Base-by-base conservation (phyloP, 2,113 vertebrate genomes). In the Phalacrocorax carbo region DNA sequence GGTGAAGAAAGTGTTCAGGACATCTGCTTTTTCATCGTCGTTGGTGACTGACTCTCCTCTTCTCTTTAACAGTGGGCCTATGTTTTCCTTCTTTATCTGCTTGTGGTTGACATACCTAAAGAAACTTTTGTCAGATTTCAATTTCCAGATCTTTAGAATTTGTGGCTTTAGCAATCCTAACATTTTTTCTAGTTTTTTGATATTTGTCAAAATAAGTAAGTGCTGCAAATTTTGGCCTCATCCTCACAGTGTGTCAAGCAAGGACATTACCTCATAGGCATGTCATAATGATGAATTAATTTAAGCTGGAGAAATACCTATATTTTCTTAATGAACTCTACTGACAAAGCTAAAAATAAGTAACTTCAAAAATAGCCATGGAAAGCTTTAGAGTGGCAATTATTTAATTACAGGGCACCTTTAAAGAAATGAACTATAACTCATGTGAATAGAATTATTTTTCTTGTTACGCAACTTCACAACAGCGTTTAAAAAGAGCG, bases 291-390 rank as follows among this genome's bases (percentile, higher is more conserved):
- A 93, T 79, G 54, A 91, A 89, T 68, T 92, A 83, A 94, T 92
- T 94, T 89, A 93, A 86, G 36, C 17, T 68, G 32, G 9, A 30
- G 27, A 84, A 75, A 76, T 34, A 36, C 8, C 86, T 15, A 23
- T 82, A 36, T 92, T 88, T 78, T 93, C 69, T 8, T 96, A 86
- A 96, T 81, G n/a, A 94, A 51, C 48, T 92, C 32, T 52, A 17
- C 16, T 88, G 76, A 11, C 42, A 90, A 88, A 92, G 60, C 36
- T 93, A 92, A 94, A 96, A 91, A 94, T 82, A 93, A 84, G 32
- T 61, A 55, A 46, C 55, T 96, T 78, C 44, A 91, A 86, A 97
- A 93, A 82, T 75, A 96, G 11, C 19, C 40, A 34, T 85, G 51
- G 48, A 86, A 92, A 57, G 3, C 7, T 75, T 88, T 71, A 88